A percentile compares a stretch with the other conserved stretches of the same genome.
These are phyloP conservation scores for Acromyrmex charruanus DNA, from an alignment of 1,140 invertebrate species.

Conservation along the genomic window DNA sequence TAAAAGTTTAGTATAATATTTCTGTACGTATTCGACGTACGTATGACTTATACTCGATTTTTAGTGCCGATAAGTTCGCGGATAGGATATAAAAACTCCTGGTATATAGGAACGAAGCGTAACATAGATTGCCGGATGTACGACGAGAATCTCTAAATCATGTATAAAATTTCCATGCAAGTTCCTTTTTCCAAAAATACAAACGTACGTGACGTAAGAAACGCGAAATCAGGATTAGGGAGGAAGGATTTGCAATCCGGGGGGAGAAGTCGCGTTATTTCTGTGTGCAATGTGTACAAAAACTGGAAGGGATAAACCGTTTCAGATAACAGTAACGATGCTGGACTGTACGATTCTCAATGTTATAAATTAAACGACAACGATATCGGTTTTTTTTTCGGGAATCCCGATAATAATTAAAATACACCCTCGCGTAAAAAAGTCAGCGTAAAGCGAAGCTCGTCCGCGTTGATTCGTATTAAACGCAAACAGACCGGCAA, in stretches of 20 bases:
- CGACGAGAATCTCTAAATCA: conserved; percentile 22
- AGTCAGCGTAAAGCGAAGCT: neutral
- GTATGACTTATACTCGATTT: conserved; percentile 6
- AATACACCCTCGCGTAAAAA: conserved; percentile 15
- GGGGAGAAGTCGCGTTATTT: neutral
- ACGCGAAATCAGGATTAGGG: neutral
- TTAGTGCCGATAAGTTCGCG: conserved; percentile 42
- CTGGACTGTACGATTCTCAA: neutral
- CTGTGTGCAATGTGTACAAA: neutral
- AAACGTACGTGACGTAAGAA: neutral
- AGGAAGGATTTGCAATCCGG: neutral
- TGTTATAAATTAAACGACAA: conserved; percentile 12
- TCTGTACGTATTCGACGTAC: neutral
- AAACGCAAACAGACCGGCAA: conserved; percentile 23
- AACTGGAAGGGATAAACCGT: neutral
- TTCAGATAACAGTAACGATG: neutral
- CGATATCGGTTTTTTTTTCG: conserved; percentile 6
- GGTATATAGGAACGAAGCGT: neutral
- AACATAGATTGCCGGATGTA: neutral
- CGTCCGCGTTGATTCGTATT: neutral
- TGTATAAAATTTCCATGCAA: conserved; percentile 13
- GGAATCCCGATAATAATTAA: conserved; percentile 16
- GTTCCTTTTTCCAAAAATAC: neutral
- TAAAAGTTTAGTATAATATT: conserved; percentile 6
- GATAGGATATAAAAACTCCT: conserved; percentile 20